Percentiles rank a stretch among this genome's conserved stretches.
phyloP scores from a whole-genome alignment of 2,797 vertebrate species.

The Orientallactaga sibirica region DNA sequence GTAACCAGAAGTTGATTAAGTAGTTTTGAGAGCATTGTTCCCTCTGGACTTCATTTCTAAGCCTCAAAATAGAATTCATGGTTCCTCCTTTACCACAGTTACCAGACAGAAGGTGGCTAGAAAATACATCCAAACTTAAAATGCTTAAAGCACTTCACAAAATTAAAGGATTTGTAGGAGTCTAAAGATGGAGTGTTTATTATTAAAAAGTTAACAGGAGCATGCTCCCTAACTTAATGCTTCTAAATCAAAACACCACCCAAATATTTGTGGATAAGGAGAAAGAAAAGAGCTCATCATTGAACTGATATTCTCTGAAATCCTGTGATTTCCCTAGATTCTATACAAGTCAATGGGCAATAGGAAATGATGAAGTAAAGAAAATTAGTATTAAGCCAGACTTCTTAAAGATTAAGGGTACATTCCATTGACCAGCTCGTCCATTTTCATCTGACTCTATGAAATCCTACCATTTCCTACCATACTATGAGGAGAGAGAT shows the following conservation, averaged over 20 bases:
- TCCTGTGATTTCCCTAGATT: background rate
- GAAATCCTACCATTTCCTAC: background rate
- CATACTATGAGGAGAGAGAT: background rate
- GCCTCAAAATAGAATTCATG: constrained; percentile 32
- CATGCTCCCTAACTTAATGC: constrained; percentile 12
- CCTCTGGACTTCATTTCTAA: constrained; percentile 22
- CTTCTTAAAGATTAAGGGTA: constrained; percentile 45
- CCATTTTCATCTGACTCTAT: background rate
- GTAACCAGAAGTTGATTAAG: background rate
- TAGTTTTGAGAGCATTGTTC: background rate
- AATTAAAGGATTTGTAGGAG: background rate
- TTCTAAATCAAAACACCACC: constrained; percentile 43
- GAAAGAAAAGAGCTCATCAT: background rate
- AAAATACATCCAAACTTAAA: constrained; percentile 9
- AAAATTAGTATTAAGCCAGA: constrained; percentile 48
- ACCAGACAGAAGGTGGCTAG: background rate
- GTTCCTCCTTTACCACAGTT: constrained; percentile 9
- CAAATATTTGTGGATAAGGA: constrained; percentile 14
- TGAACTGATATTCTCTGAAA: constrained; percentile 26
- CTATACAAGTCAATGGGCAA: constrained; percentile 3
- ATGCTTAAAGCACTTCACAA: constrained; percentile 28
- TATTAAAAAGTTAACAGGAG: constrained; percentile 8
- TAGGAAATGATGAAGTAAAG: constrained; percentile 19
- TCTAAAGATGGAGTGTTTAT: background rate
- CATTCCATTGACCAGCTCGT: background rate